Percentiles rank a stretch among this genome's conserved stretches.
phyloP scores from a whole-genome alignment of 1,140 invertebrate species.

The Uloborus diversus region DNA sequence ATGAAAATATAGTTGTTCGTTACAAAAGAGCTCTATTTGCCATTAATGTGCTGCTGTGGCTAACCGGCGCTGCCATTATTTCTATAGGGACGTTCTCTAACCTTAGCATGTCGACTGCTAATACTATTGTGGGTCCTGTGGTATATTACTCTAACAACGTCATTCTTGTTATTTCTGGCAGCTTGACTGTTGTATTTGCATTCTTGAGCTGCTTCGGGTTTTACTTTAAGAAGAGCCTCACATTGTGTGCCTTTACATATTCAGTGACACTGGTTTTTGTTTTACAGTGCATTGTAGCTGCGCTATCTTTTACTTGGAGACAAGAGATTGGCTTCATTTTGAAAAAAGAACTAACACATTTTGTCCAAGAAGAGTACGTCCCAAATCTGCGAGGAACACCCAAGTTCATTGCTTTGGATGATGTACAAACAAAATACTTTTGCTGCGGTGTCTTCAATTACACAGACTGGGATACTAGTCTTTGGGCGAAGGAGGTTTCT shows the following conservation, averaged over 20 bases:
- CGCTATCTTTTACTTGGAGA: slow-evolving; percentile 14
- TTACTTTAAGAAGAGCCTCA: background rate
- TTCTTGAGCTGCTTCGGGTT: background rate
- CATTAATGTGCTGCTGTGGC: background rate
- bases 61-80: background rate
- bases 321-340: background rate
- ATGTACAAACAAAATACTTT: background rate
- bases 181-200: background rate
- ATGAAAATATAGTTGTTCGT: no score
- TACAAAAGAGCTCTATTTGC: background rate
- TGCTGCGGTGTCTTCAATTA: background rate
- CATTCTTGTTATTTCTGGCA: background rate
- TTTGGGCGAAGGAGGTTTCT: background rate
- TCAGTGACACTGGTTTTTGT: background rate
- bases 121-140: background rate
- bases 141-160: background rate
- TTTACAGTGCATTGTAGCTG: slow-evolving; percentile 12
- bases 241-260: slow-evolving; percentile 3
- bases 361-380: background rate
- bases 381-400: background rate
- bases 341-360: background rate
- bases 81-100: background rate
- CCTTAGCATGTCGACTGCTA: background rate
- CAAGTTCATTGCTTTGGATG: background rate
- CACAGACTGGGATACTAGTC: slow-evolving; percentile 5